These are phyloP conservation scores for Monodelphis domestica DNA, from an alignment of 2,797 vertebrate genomes.

Conservation along the genomic window DNA sequence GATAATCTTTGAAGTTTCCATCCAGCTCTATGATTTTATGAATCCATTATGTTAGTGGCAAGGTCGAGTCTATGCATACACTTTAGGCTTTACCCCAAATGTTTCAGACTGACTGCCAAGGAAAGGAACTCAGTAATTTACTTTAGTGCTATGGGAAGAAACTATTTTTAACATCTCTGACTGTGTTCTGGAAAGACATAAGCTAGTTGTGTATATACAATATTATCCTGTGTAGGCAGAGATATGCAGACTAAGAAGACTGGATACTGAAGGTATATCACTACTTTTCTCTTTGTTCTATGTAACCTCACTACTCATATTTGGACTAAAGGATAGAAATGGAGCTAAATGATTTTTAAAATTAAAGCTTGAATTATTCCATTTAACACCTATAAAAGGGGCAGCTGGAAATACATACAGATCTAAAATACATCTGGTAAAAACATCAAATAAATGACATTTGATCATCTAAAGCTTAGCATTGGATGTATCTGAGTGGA, in stretches of 20 bases:
- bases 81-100: not conserved
- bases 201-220: not conserved
- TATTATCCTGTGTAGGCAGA: not conserved
- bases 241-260: not conserved
- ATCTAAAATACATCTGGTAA: constrained; percentile 1
- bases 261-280: not conserved
- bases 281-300: not conserved
- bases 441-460: constrained; percentile 1
- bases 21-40: not conserved
- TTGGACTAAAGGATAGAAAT: not conserved
- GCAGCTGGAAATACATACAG: constrained; percentile 31
- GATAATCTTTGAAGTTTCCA: not conserved
- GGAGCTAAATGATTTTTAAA: not conserved
- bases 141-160: not conserved
- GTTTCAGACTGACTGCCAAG: not conserved
- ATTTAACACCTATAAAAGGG: not conserved
- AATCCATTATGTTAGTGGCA: not conserved
- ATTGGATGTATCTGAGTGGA: not conserved
- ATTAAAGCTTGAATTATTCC: not conserved
- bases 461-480: not conserved
- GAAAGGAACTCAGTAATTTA: not conserved
- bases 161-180: not conserved
- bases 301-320: not conserved
- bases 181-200: not conserved
- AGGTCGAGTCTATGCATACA: not conserved